Conservation (phyloP, 2,888 invertebrate genomes). For the Dasysyrphus tricinctus region DNA sequence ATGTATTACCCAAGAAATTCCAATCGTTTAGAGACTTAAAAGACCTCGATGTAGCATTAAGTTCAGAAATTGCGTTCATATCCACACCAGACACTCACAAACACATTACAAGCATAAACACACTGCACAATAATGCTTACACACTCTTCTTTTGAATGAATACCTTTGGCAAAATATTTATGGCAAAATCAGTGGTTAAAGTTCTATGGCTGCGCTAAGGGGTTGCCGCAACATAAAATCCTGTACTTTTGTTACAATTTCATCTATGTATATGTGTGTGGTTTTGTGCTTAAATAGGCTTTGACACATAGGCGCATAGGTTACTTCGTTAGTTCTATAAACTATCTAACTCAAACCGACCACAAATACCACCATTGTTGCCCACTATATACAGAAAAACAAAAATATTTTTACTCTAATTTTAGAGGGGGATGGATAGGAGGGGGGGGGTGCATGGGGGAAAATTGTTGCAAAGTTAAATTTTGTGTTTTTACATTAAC, state of each 20-base stretch:
- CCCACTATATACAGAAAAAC: slow-evolving; percentile 7
- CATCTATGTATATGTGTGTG: slow-evolving; percentile 43
- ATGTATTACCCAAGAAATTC: slow-evolving; percentile 18
- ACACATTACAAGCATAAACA: not conserved
- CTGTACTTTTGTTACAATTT: slow-evolving; percentile 66
- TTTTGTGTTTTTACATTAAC: slow-evolving; percentile 58
- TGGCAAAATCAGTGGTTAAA: slow-evolving; percentile 72
- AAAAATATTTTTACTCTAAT: slow-evolving; percentile 27
- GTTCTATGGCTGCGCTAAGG: slow-evolving; percentile 61
- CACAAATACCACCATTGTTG: slow-evolving; percentile 21
- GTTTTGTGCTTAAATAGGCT: slow-evolving; percentile 45
- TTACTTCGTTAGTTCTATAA: slow-evolving; percentile 18
- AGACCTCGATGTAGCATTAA: slow-evolving; percentile 31
- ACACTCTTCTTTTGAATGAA: slow-evolving; percentile 49
- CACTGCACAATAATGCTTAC: slow-evolving; percentile 5
- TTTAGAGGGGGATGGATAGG: not conserved
- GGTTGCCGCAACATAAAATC: slow-evolving; percentile 65
- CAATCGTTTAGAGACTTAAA: not conserved
- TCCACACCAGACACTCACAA: not conserved
- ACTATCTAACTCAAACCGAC: not conserved
- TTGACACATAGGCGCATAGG: slow-evolving; percentile 47
- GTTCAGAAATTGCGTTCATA: slow-evolving; percentile 52
- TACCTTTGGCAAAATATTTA: slow-evolving; percentile 70
- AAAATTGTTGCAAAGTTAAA: slow-evolving; percentile 1
- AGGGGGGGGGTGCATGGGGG: not conserved